Base-by-base conservation (phyloP, 2,888 invertebrate species). In the Harmothoe impar region DNA sequence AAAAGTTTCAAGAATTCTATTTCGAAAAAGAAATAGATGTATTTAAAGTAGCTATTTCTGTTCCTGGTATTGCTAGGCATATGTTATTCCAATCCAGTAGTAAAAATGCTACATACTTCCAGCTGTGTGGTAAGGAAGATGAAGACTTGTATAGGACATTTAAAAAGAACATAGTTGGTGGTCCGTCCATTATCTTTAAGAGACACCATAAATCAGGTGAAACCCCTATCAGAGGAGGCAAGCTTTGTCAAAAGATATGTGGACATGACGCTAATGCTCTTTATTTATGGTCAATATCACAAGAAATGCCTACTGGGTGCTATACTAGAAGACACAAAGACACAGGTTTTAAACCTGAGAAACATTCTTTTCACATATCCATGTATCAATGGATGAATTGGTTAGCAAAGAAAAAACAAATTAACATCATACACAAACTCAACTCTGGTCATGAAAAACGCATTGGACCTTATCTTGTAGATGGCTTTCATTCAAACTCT, bases 21-120 rank as follows among this genome's bases (percentile, higher is more conserved):
- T 35, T 29, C 20, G 0, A 5, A n/a, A 54, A 56, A 35, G 15
- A 89, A 7, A 54, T 89, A 5, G 89, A 89, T 89, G 89, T 89
- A 62, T 89, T 89, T 29, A 89, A 89, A 62, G n/a, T 29, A 5
- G 52, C 89, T 25, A 89, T 89, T 10, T 78, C 77, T 7, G 89
- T 52, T 17, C 89, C 89, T 25, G 89, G 89, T 7, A 89, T 89
- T 10, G 89, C 89, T 20, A 89, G 89, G 25, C 23, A 31, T 0
- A 29, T 89, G 31, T n/a, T 89, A n/a, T 89, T 56, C 25, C 23
- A 62, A 5, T 23, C 89, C 23, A 54, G 54, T n/a, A 29, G 1
- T 1, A n/a, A 25, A 25, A 1, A 1, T 15, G 29, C 5, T 17
- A 31, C 51, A 15, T 10, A 20, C 54, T 78, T 78, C 15, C 33